Evolutionary conservation across 2,888 invertebrate genomes (phyloP).

Genomic region (Xanthorhoe designata): DNA sequence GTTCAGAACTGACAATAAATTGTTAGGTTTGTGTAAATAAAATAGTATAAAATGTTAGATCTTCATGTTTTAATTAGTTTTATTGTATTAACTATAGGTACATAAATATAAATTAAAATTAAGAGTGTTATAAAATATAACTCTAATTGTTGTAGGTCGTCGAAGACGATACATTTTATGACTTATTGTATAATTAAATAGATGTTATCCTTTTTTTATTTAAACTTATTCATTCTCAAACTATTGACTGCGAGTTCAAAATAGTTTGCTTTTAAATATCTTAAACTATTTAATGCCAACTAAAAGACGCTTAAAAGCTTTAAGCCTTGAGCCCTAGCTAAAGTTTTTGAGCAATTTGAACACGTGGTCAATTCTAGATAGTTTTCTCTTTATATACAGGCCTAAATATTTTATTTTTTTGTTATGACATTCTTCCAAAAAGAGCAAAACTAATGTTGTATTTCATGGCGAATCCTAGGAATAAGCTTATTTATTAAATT

Average conservation of each 20-base stretch:
- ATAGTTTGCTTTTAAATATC: slow-evolving; percentile 29
- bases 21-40: slow-evolving; percentile 73
- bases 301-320: slow-evolving; percentile 74
- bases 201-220: slow-evolving; percentile 1
- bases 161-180: slow-evolving; percentile 26
- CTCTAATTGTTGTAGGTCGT: slow-evolving; percentile 21
- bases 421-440: background rate
- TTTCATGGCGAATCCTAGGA: slow-evolving; percentile 30
- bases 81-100: slow-evolving; percentile 3
- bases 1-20: slow-evolving; percentile 85
- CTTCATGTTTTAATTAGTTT: slow-evolving; percentile 60
- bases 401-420: slow-evolving; percentile 55
- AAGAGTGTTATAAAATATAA: background rate
- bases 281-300: slow-evolving; percentile 54
- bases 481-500: slow-evolving; percentile 2
- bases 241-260: slow-evolving; percentile 13
- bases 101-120: slow-evolving; percentile 38
- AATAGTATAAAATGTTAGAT: slow-evolving; percentile 57
- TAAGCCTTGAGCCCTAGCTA: slow-evolving; percentile 81
- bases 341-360: slow-evolving; percentile 77
- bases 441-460: slow-evolving; percentile 23
- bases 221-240: slow-evolving; percentile 2
- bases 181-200: background rate
- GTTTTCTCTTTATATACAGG: slow-evolving; percentile 44
- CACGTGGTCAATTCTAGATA: slow-evolving; percentile 48